Evolutionary conservation across 2,113 vertebrate genomes (phyloP).

Genomic region (Phaetusa simplex): DNA sequence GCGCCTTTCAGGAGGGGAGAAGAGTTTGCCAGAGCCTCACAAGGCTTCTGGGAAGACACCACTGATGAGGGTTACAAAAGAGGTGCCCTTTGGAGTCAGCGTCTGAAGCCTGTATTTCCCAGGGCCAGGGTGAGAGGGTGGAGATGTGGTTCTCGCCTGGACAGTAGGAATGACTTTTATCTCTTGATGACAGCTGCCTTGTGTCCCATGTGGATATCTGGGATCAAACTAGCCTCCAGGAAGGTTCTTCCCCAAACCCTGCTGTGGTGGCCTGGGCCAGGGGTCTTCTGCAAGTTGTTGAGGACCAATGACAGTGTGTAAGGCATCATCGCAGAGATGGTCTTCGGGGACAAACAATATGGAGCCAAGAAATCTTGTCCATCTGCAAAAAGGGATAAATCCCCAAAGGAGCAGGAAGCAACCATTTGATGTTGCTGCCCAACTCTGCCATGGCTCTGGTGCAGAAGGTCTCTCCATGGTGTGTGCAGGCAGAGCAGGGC

Average conservation of each 20-base stretch:
- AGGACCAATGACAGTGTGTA: not conserved
- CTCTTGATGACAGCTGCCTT: not conserved
- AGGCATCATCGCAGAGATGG: not conserved
- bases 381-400: not conserved
- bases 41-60: not conserved
- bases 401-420: not conserved
- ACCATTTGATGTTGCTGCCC: not conserved
- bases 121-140: not conserved
- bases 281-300: not conserved
- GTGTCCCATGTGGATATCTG: accelerated
- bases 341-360: not conserved
- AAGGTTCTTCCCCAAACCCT: not conserved
- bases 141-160: not conserved
- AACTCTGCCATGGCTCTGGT: not conserved
- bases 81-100: not conserved
- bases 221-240: not conserved
- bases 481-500: not conserved
- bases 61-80: not conserved
- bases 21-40: not conserved
- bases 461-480: not conserved
- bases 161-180: not conserved
- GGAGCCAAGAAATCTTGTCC: not conserved
- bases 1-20: not conserved
- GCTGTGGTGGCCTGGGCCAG: not conserved
- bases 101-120: not conserved